Evolutionary conservation across 1,140 invertebrate species (phyloP), one percentile per base, ranked within the genome.

Genomic region (Portunus trituberculatus): DNA sequence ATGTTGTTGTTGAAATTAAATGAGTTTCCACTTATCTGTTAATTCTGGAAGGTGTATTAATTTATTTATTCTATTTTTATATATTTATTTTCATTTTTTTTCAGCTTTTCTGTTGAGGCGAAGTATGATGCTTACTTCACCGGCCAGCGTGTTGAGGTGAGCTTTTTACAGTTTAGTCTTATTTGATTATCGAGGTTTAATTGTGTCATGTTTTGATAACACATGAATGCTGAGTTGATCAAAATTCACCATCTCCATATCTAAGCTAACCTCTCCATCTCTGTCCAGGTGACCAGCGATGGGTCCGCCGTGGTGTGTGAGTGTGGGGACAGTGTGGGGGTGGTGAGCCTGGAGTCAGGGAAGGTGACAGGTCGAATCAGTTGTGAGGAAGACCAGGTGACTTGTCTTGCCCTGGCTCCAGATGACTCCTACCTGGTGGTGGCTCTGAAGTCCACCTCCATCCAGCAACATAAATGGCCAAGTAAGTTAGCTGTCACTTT

Each of bases 121-220:
- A 93, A 93, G 87, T 93, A 93, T 39, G 84, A 93, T 93, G 92
- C 92, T 59, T 93, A 93, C 31, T 93, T 93, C 92, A 93, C 92
- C 29, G 92, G 92, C 39, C 92, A 88, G 29, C 92, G 46, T 31
- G 92, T 93, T 14, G 83, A 93, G 84, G 92, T 93, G 48, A 93
- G 92, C n/a, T 28, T 8, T 59, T 59, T 59, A 39, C 39, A 39
- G 1, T 39, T 39, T 39, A 2, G 39, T 39, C 39, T 39, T 6
- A 39, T 39, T 39, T 39, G 6, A 39, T 39, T 39, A 1, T 39
- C 39, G 1, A 39, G 39, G 6, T 39, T 39, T 39, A 39, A 39
- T 39, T 39, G 39, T 39, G 6, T 39, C 1, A 39, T 39, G 39
- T 39, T 39, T 39, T 6, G 39, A 39, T 6, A 39, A 39, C 6